These are phyloP conservation scores for Pseudochirops cupreus DNA, from an alignment of 2,797 vertebrate species.

Conservation along the genomic window DNA sequence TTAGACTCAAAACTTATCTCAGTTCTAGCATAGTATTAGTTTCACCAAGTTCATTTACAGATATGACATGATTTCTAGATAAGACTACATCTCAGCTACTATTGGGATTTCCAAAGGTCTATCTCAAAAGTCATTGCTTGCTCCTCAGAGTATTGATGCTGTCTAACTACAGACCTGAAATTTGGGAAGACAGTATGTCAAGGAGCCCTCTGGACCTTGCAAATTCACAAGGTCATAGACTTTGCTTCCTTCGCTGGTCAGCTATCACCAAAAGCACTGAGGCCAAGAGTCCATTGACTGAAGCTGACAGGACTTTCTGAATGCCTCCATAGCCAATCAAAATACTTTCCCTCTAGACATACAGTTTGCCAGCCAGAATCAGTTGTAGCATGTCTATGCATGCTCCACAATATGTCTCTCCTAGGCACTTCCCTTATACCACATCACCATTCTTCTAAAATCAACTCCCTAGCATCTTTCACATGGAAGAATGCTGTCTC, in stretches of 20 bases:
- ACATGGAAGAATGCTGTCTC: neutral
- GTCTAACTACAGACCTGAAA: neutral
- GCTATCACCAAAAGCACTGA: neutral
- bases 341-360: neutral
- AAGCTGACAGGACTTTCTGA: neutral
- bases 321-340: neutral
- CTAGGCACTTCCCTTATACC: neutral
- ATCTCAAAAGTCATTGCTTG: neutral
- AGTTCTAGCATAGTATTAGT: neutral
- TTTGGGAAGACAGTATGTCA: neutral
- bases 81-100: neutral
- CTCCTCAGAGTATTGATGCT: neutral
- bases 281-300: neutral
- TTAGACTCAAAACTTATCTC: neutral
- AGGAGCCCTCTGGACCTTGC: neutral
- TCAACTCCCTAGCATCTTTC: neutral
- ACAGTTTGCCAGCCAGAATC: neutral
- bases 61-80: neutral
- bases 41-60: neutral
- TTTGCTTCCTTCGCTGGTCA: neutral
- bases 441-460: neutral
- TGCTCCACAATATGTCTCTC: neutral
- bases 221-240: neutral
- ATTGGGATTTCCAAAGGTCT: neutral
- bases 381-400: neutral